A percentile compares a stretch with the other conserved stretches of the same genome.
These are phyloP conservation scores for Poeciliopsis turneri DNA, from an alignment of 2,797 vertebrate genomes.

Conservation along the genomic window DNA sequence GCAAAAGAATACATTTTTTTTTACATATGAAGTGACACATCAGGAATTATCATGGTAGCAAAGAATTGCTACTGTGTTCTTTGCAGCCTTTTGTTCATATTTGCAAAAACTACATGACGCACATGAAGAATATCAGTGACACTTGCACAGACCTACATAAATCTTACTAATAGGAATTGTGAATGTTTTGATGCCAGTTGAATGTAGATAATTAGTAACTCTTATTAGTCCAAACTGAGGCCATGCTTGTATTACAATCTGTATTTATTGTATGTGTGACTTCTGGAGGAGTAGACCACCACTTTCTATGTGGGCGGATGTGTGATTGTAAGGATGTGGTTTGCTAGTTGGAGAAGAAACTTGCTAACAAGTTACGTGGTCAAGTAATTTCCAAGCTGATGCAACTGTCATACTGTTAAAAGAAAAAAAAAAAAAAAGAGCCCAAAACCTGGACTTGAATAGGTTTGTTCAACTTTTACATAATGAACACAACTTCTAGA, in stretches of 20 bases:
- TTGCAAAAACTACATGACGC: neutral
- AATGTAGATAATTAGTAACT: neutral
- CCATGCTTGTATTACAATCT: neutral
- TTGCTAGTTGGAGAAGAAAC: conserved; percentile 18
- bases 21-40: neutral
- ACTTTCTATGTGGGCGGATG: conserved; percentile 19
- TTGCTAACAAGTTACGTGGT: neutral
- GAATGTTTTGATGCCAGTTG: neutral
- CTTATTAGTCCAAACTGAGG: conserved; percentile 7
- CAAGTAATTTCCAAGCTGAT: conserved; percentile 36
- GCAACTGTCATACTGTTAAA: conserved; percentile 11
- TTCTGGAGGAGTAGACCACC: neutral
- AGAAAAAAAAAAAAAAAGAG: neutral
- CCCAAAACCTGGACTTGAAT: conserved; percentile 4
- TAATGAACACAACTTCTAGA: neutral
- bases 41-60: too few species aligned
- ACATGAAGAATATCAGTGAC: neutral
- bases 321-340: conserved; percentile 55
- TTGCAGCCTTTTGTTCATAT: neutral
- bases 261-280: conserved; percentile 10
- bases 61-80: neutral
- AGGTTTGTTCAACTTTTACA: neutral
- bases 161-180: neutral
- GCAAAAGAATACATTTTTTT: neutral
- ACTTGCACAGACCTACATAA: neutral